Evolutionary conservation across 2,888 invertebrate genomes (phyloP).

Genomic region (Temnothorax rugatulus): DNA sequence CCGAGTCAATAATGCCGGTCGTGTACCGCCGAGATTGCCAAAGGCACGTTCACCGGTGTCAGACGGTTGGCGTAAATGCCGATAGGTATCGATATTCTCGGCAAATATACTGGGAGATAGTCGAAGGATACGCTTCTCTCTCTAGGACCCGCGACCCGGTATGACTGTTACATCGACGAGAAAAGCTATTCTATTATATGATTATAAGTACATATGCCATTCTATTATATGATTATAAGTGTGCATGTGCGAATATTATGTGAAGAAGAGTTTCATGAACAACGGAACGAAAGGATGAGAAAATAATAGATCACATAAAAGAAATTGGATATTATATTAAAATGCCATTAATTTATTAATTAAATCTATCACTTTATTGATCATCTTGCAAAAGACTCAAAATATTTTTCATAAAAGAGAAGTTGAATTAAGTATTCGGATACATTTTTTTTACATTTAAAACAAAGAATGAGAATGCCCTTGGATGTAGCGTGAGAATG

Average conservation of each 20-base stretch:
- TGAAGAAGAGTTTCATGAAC: background rate
- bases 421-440: background rate
- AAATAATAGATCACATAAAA: background rate
- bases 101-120: conserved; percentile 67
- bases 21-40: conserved; percentile 70
- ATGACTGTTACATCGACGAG: conserved; percentile 54
- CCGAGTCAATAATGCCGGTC: conserved; percentile 67
- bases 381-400: background rate
- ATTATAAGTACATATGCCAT: conserved; percentile 27
- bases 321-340: background rate
- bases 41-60: conserved; percentile 73
- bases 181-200: conserved; percentile 29
- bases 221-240: conserved; percentile 15
- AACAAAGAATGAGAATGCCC: conserved; percentile 16
- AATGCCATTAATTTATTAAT: background rate
- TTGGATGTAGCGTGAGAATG: conserved; percentile 39
- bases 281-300: no score
- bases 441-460: background rate
- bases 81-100: conserved; percentile 75
- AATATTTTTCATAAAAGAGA: background rate
- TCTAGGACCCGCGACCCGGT: conserved; percentile 50
- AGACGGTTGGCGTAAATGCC: conserved; percentile 76
- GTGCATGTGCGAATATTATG: background rate
- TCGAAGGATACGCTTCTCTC: conserved; percentile 48
- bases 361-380: background rate